A percentile compares a stretch with the other conserved stretches of the same genome.
Evolutionary conservation across 1,140 invertebrate species (phyloP).

Genomic region (Mesaphorura yosii): DNA sequence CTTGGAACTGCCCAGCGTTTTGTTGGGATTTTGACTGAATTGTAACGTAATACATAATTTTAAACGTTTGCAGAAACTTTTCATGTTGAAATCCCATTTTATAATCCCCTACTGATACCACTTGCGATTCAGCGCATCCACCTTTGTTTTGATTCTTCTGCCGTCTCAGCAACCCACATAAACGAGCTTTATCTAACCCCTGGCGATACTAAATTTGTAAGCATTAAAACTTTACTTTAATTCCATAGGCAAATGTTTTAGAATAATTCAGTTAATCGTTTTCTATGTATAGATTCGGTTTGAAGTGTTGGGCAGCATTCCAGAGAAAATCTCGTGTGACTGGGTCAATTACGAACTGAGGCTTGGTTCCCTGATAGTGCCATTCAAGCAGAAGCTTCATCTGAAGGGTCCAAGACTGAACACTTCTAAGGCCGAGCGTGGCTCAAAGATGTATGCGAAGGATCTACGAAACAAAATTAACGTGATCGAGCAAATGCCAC

Average conservation of each 20-base stretch:
- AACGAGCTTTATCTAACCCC: conserved; percentile 6
- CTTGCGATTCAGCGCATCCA: conserved; percentile 58
- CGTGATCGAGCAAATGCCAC: conserved; percentile 40
- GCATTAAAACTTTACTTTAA: conserved; percentile 39
- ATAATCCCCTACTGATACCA: conserved; percentile 67
- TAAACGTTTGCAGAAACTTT: conserved; percentile 56
- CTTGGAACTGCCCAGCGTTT: no score
- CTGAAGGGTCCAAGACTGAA: conserved; percentile 29
- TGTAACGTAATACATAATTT: conserved; percentile 15
- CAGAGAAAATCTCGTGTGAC: conserved; percentile 23
- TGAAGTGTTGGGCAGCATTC: not conserved
- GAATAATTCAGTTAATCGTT: conserved; percentile 33
- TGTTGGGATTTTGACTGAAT: no score
- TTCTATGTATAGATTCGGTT: conserved; percentile 17
- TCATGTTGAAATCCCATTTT: conserved; percentile 58
- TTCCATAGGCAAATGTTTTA: no score
- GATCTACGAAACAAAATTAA: conserved; percentile 33
- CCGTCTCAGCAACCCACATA: not conserved
- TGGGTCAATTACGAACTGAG: conserved; percentile 52
- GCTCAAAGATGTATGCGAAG: conserved; percentile 29
- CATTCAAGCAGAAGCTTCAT: conserved; percentile 31
- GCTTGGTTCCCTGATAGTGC: conserved; percentile 47
- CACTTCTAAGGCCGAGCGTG: conserved; percentile 29
- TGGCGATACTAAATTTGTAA: conserved; percentile 20
- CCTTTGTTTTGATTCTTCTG: conserved; percentile 54